Evolutionary conservation across 2,888 invertebrate genomes (phyloP), one percentile per base, ranked within the genome.

Genomic region (Tryphoninae sp.): DNA sequence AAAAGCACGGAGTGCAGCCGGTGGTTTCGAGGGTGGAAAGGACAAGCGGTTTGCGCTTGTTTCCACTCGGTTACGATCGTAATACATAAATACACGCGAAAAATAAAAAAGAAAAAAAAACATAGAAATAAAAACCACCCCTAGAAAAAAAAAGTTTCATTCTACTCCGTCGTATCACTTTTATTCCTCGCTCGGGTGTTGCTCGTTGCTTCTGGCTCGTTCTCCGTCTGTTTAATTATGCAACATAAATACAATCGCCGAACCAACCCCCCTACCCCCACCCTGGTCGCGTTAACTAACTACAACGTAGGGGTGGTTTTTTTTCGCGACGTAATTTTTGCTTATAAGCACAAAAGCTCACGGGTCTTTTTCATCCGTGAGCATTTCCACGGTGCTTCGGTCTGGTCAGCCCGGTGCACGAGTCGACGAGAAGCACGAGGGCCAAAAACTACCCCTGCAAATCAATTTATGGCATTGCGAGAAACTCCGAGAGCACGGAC

Each of bases 281-380:
- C 6, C 67, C 59, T 9, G 45, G 33, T 55, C 55, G 67, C 71
- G 61, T 79, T 74, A 79, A 77, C 76, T 62, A 67, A 53, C 77
- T 76, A 62, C 9, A 73, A 58, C 19, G 26, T 11, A 23, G 2
- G 26, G 19, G 22, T 61, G 13, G 11, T 22, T 75, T 74, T 75
- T 71, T 64, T 75, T 86, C 85, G 85, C 87, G 87, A 87, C 89
- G 90, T 91, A 91, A 91, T 91, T 91, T 91, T 90, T 90, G 89
- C 88, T 87, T 88, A 87, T 91, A 89, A 91, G 90, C 90, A 89
- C 89, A 89, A 91, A 90, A 90, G 90, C 90, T 89, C 84, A 85
- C 81, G 49, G 67, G 64, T 55, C 45, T 55, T 45, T 68, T 23
- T 59, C 42, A 11, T 26, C 16, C 69, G 42, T n/a, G 61, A 69